Evolutionary conservation across 1,140 invertebrate species (phyloP).

Genomic region (Pseudomyrmex sp.): DNA sequence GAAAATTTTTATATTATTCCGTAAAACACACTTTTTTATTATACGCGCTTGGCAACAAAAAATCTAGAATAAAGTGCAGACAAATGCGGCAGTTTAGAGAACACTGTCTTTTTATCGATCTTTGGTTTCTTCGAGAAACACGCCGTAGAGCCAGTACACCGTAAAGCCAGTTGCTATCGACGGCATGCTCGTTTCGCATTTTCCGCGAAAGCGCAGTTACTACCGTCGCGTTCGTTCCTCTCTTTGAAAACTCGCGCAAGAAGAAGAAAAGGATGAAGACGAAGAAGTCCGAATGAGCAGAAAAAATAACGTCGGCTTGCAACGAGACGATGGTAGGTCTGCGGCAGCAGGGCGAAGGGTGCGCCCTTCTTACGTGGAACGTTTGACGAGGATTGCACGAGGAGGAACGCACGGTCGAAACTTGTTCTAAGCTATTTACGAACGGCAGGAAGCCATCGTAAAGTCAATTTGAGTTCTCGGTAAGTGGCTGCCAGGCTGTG

Average conservation of each 20-base stretch:
- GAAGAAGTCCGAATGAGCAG: constrained; percentile 14
- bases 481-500: constrained; percentile 62
- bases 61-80: neutral
- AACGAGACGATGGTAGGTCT: constrained; percentile 13
- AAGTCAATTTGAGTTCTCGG: constrained; percentile 65
- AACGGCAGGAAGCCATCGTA: constrained; percentile 65
- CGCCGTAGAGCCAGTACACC: neutral
- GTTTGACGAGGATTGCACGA: constrained; percentile 64
- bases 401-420: constrained; percentile 60
- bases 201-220: constrained; percentile 33
- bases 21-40: neutral
- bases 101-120: constrained; percentile 3
- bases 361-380: constrained; percentile 55
- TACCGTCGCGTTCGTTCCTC: neutral
- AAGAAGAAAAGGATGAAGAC: neutral
- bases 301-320: constrained; percentile 47
- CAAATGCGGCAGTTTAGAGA: neutral
- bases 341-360: constrained; percentile 8
- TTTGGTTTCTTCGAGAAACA: neutral
- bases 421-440: constrained; percentile 65
- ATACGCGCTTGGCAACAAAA: neutral
- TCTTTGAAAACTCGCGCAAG: constrained; percentile 29
- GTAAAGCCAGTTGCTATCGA: neutral
- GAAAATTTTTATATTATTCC: neutral
- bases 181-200: constrained; percentile 34